Base-by-base conservation (phyloP, 92 coral and sea anemone genomes). In the Paragorgia papillata region DNA sequence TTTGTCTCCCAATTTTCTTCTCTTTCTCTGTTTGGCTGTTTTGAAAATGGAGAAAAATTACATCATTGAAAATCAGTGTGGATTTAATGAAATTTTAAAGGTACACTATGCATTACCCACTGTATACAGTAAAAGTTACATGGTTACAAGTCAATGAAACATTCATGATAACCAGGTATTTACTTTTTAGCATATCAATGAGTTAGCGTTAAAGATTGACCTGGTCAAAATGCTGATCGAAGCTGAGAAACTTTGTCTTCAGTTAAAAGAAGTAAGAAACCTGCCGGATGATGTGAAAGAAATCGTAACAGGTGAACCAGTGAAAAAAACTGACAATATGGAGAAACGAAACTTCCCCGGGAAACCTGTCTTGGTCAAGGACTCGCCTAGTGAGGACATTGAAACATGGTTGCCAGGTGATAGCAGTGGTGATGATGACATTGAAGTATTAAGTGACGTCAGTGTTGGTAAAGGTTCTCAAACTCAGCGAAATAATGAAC, bases 1-100 rank as follows among this genome's bases (percentile, higher is more conserved):
- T 32, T 62, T 94, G 41, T 94, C 98, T 20, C 98, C 97, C 49
- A 94, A 90, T 76, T 94, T 86, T 75, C 98, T 90, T 64, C 74
- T 94, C 66, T 84, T 94, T 35, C 62, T 94, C 30, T 94, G 98
- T 68, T 81, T 94, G 66, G 98, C 98, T 44, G 86, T 90, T 22
- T 60, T 94, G 83, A 96, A 88, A 76, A 84, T 80, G 69, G 94
- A 94, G 80, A 88, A 96, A 49, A 83, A 82, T 69, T 44, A 82
- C 20, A 88, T 94, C 70, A 89, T 90, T 86, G 98, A 88, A 79
- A 84, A 79, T 81, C 87, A 79, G 39, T 83, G 83, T 51, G 98
- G 97, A 17, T 94, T 94, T 60, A 94, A 87, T 13, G 97, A 94
- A 21, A 94, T 94, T 43, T 84, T 94, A 13, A 91, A 88, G 87